Evolutionary conservation across 2,113 vertebrate genomes (phyloP).

Genomic region (Oophaga pumilio): DNA sequence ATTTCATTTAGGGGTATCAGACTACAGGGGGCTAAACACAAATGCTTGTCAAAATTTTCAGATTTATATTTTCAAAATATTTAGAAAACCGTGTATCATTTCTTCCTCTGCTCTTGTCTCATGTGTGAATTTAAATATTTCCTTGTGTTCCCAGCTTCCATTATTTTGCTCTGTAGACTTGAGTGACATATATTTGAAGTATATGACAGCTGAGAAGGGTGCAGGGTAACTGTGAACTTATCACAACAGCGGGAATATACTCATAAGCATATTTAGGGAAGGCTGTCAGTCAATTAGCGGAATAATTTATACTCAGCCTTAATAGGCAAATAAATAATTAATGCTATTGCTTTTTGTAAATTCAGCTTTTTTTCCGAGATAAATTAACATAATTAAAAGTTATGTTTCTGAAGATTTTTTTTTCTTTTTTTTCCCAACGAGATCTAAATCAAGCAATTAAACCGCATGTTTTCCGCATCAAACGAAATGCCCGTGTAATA

Average conservation of each 20-base stretch:
- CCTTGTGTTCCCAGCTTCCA: background rate
- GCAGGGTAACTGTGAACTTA: slow-evolving; percentile 23
- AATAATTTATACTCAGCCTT: slow-evolving; percentile 73
- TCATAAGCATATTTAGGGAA: slow-evolving; percentile 70
- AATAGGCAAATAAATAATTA: slow-evolving; percentile 81
- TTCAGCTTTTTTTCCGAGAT: slow-evolving; percentile 75
- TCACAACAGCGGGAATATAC: slow-evolving; percentile 63
- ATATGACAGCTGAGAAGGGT: slow-evolving; percentile 41
- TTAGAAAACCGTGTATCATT: background rate
- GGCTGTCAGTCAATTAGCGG: slow-evolving; percentile 73
- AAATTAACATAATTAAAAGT: slow-evolving; percentile 82
- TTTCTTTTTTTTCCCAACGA: slow-evolving; percentile 67
- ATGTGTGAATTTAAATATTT: slow-evolving; percentile 18
- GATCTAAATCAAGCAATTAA: slow-evolving; percentile 81
- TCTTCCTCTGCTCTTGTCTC: background rate
- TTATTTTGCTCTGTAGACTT: slow-evolving; percentile 15
- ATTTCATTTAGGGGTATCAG: no score
- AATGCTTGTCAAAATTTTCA: no score
- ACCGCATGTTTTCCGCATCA: slow-evolving; percentile 72
- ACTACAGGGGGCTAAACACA: no score
- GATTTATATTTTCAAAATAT: no score
- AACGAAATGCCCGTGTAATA: slow-evolving; percentile 69
- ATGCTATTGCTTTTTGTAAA: slow-evolving; percentile 80
- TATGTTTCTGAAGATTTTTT: slow-evolving; percentile 68
- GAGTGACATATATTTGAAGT: slow-evolving; percentile 13